Percentiles rank a stretch among this genome's conserved stretches.
These are phyloP conservation scores for Cyprinodon variegatus DNA, from an alignment of 2,113 vertebrate genomes.

Conservation along the genomic window DNA sequence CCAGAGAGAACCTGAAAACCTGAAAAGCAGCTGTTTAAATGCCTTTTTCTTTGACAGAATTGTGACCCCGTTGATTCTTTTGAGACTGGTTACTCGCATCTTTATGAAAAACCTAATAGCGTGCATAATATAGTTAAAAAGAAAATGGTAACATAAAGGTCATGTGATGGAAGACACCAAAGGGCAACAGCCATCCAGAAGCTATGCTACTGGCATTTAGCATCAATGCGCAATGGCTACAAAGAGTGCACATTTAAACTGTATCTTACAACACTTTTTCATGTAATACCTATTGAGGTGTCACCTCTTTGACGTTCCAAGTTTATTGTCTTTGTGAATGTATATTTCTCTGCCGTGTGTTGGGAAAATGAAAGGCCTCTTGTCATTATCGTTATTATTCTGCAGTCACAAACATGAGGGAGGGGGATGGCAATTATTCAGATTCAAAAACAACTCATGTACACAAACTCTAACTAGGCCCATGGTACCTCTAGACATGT, in stretches of 20 bases:
- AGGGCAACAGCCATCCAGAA: neutral
- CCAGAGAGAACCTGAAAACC: constrained; percentile 66
- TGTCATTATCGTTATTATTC: constrained; percentile 47
- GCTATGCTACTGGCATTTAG: neutral
- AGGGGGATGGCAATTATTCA: constrained; percentile 64
- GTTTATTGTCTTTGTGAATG: constrained; percentile 23
- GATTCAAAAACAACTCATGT: constrained; percentile 60
- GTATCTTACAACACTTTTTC: neutral
- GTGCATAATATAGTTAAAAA: constrained; percentile 48
- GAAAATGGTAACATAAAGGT: constrained; percentile 29
- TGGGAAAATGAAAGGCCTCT: constrained; percentile 10
- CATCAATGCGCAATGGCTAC: constrained; percentile 2
- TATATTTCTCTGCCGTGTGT: constrained; percentile 20
- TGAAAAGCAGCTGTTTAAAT: constrained; percentile 67
- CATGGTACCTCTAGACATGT: constrained; percentile 63
- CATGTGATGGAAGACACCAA: constrained; percentile 26
- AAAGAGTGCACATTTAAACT: neutral
- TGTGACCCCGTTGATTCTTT: constrained; percentile 71
- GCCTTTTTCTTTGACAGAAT: constrained; percentile 44
- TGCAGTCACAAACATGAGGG: constrained; percentile 50
- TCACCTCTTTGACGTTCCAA: constrained; percentile 5
- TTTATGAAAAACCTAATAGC: constrained; percentile 46
- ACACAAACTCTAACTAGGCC: constrained; percentile 63
- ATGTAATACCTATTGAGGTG: neutral
- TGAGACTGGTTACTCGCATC: constrained; percentile 53